Conservation (phyloP, 2,113 vertebrate species). For the Diadophis punctatus region DNA sequence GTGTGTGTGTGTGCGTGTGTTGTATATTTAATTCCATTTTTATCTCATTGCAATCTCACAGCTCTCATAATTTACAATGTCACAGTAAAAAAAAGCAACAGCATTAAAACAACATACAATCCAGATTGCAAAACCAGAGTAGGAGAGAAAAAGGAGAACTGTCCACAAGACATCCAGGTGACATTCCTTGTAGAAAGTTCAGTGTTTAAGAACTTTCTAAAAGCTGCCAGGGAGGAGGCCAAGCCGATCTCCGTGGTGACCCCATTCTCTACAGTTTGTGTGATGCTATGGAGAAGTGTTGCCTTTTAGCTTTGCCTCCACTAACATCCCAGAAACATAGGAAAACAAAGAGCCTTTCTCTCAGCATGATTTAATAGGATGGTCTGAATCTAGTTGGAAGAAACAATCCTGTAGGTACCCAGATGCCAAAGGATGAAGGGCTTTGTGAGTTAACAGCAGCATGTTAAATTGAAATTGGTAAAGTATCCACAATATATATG, state of each 20-base stretch:
- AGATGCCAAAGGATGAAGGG: not conserved
- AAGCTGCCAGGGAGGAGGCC: not conserved
- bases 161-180: not conserved
- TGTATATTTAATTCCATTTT: not conserved
- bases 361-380: not conserved
- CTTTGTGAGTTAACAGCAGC: not conserved
- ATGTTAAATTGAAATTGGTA: not conserved
- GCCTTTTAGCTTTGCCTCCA: not conserved
- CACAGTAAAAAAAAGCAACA: not conserved
- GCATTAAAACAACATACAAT: not conserved
- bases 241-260: not conserved
- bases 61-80: not conserved
- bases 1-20: too few relatives aligned
- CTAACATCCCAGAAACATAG: not conserved
- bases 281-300: not conserved
- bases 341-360: not conserved
- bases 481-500: not conserved
- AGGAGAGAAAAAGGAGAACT: not conserved
- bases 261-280: not conserved
- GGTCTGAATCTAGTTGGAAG: not conserved
- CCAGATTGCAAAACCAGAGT: not conserved
- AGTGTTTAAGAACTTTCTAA: not conserved
- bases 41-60: not conserved
- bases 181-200: not conserved
- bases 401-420: not conserved